Evolutionary conservation across 2,113 vertebrate species (phyloP), one percentile per base, ranked within the genome.

Genomic region (Saguinus midas): DNA sequence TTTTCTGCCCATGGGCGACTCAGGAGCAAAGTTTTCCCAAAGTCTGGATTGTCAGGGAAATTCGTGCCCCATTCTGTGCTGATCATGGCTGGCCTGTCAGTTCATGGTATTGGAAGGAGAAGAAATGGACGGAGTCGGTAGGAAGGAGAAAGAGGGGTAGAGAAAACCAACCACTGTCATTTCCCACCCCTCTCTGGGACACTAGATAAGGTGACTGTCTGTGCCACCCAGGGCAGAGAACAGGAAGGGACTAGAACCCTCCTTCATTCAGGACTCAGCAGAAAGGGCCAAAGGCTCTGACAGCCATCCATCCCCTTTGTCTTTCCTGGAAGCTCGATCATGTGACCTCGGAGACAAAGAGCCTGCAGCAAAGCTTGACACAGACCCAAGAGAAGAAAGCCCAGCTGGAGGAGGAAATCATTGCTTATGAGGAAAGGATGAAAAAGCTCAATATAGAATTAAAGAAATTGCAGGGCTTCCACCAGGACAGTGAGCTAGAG

Each of bases 371-470:
- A 45, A 97, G 96, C 96, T 91, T 99, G 91, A 81, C 90, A 73
- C 97, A 97, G 81, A 72, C 97, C 35, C 97, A 90, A 90, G 98
- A 98, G 80, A 98, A 90, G 72, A 98, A 96, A 76, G 64, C 43
- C 68, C 98, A 97, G 81, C 98, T 98, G 97, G 97, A 96, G 23
- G 95, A 98, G 9, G 98, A 98, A 83, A 95, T 92, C n/a, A 25
- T 94, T 0, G 95, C 93, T 72, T 98, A 97, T 0, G 91, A 98
- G 92, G 98, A 98, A 11, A 94, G 97, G 58, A 88, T 96, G 91
- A 96, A 94, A 70, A 97, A 97, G 91, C 97, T 99, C 91, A 98
- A 90, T 11, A 32, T 8, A 85, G 97, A 99, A 91, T 97, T 99
- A 90, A 98, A 97, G 78, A 98, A 98, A 87, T 97, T 98, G 40